Evolutionary conservation across 2,797 vertebrate species (phyloP).

Genomic region (Eupleurogrammus muticus): DNA sequence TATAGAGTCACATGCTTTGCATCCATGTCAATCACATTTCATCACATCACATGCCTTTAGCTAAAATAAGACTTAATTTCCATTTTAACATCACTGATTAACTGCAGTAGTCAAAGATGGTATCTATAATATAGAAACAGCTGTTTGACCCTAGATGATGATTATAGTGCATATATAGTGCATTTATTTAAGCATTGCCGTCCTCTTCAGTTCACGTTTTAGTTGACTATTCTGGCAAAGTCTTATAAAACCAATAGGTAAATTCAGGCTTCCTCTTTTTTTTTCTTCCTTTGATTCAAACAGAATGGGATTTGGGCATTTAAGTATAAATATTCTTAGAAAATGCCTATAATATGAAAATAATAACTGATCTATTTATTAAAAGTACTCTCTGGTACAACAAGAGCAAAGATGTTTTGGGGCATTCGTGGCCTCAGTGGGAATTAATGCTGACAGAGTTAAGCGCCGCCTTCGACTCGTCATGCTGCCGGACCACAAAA

Average conservation of each 20-base stretch:
- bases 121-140: not conserved
- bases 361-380: not conserved
- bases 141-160: not conserved
- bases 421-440: not conserved
- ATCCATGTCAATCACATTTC: not conserved
- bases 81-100: not conserved
- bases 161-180: too few relatives aligned
- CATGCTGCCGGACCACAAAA: not conserved
- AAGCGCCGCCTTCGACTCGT: not conserved
- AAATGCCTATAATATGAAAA: too few relatives aligned
- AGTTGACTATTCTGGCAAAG: not conserved
- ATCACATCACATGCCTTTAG: not conserved
- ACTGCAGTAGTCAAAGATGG: not conserved
- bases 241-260: not conserved
- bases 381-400: not conserved
- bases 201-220: not conserved
- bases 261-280: too few relatives aligned
- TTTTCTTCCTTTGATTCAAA: too few relatives aligned
- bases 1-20: not conserved
- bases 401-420: not conserved
- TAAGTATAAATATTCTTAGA: too few relatives aligned
- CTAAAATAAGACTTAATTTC: not conserved
- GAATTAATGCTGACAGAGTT: constrained; percentile 9
- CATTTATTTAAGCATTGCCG: not conserved
- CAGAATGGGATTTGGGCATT: too few relatives aligned